A percentile compares a stretch with the other conserved stretches of the same genome.
phyloP scores from a whole-genome alignment of 2,797 vertebrate species.

The Catharus ustulatus region DNA sequence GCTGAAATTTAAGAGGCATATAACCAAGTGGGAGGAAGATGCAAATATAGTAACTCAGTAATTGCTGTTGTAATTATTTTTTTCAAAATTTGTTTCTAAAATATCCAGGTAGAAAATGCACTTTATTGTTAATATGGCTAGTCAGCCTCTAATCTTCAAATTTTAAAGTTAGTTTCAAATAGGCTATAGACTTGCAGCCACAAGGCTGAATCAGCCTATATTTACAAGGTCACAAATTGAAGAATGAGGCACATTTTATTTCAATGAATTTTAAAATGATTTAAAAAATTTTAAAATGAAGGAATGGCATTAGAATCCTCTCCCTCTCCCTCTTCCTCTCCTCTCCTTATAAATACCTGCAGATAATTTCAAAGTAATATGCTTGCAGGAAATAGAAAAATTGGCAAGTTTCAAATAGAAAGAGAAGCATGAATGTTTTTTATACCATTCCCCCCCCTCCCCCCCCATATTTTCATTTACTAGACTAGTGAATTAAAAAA shows the following conservation, averaged over 20 bases:
- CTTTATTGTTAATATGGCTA: not conserved
- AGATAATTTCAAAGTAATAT: not conserved
- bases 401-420: not conserved
- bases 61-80: not conserved
- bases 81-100: not conserved
- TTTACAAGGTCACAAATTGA: not conserved
- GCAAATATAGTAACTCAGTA: not conserved
- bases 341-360: not conserved
- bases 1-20: not conserved
- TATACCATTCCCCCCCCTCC: accelerated
- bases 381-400: not conserved
- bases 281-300: not conserved
- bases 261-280: not conserved
- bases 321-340: too few relatives aligned
- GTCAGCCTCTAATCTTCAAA: not conserved
- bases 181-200: not conserved
- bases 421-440: not conserved
- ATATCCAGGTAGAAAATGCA: not conserved
- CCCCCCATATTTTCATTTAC: not conserved
- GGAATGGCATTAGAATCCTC: not conserved
- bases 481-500: not conserved
- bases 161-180: not conserved
- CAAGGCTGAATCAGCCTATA: not conserved
- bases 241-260: not conserved
- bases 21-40: not conserved